These are phyloP conservation scores for Gorsachius magnificus DNA, from an alignment of 2,797 vertebrate genomes.

Conservation along the genomic window DNA sequence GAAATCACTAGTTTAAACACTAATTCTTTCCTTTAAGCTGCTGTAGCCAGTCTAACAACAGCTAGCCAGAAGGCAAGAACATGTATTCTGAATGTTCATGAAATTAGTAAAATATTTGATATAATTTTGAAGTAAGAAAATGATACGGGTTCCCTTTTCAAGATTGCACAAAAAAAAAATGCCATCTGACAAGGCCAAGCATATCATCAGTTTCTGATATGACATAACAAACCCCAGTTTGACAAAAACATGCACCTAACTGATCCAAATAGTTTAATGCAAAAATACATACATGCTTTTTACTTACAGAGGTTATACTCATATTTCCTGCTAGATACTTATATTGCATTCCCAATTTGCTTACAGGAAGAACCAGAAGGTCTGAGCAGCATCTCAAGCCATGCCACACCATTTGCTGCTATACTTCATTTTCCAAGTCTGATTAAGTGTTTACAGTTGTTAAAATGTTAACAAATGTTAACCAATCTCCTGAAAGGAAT, in stretches of 20 bases:
- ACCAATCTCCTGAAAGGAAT: not conserved
- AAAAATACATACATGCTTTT: not conserved
- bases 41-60: not conserved
- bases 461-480: conserved; percentile 8
- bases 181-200: not conserved
- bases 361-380: not conserved
- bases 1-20: conserved; percentile 2
- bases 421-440: not conserved
- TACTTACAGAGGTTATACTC: not conserved
- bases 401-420: not conserved
- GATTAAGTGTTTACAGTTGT: not conserved
- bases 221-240: not conserved
- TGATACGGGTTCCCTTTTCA: not conserved
- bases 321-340: not conserved
- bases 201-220: not conserved
- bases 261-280: not conserved
- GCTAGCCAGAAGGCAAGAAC: not conserved
- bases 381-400: not conserved
- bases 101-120: not conserved
- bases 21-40: conserved; percentile 15
- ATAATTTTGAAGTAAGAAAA: not conserved
- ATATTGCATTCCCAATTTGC: not conserved
- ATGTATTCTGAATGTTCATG: not conserved
- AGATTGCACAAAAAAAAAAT: not conserved
- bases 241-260: not conserved